Conservation (phyloP, 2,888 invertebrate species). For the Pollenia amentaria region DNA sequence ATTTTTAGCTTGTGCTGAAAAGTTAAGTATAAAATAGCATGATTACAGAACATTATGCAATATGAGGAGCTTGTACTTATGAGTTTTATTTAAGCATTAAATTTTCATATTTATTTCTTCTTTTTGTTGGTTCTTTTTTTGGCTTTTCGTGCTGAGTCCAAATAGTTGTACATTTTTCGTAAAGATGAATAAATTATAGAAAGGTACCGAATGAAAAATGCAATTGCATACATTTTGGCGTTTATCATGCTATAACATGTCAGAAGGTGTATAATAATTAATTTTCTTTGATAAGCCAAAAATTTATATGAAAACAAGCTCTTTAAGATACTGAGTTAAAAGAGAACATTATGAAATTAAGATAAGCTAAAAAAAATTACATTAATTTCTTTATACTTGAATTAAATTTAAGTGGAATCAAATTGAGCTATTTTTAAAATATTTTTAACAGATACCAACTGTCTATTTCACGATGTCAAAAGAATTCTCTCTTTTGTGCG, state of each 20-base stretch:
- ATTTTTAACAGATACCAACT: too few species aligned
- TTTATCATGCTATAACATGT: conserved; percentile 56
- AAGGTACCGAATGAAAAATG: conserved; percentile 22
- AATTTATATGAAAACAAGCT: conserved; percentile 40
- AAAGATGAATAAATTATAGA: conserved; percentile 68
- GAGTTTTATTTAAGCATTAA: conserved; percentile 59
- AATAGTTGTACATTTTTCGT: conserved; percentile 60
- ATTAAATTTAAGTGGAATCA: too few species aligned
- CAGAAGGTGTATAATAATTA: conserved; percentile 57
- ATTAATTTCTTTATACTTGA: too few species aligned
- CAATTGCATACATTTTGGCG: conserved; percentile 46
- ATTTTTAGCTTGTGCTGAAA: background rate
- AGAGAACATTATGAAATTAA: background rate
- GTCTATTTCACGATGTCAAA: too few species aligned
- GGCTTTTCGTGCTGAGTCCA: conserved; percentile 37
- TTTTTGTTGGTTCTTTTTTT: conserved; percentile 6
- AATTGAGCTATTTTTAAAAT: too few species aligned
- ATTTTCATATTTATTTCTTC: conserved; percentile 8
- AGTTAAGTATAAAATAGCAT: conserved; percentile 61
- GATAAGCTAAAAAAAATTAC: background rate
- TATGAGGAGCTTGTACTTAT: conserved; percentile 42
- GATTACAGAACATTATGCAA: conserved; percentile 68
- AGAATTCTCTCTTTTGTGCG: too few species aligned
- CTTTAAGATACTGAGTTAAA: conserved; percentile 41
- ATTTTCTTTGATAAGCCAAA: conserved; percentile 40